Evolutionary conservation across 2,113 vertebrate species (phyloP).

Genomic region (Peromyscus maniculatus): DNA sequence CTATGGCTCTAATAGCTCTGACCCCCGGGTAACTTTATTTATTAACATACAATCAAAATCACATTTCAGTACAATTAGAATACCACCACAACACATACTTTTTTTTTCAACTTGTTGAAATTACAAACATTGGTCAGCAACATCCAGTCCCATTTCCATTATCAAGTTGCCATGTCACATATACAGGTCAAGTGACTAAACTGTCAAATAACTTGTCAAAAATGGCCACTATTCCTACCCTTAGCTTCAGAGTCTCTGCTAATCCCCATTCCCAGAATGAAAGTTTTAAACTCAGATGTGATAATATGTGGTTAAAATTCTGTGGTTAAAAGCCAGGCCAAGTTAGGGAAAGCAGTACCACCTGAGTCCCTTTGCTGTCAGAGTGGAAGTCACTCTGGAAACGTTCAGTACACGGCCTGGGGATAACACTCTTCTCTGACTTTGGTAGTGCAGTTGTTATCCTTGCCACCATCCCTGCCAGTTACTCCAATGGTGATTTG

Average conservation of each 20-base stretch:
- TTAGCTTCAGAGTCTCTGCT: background rate
- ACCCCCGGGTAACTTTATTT: too few relatives aligned
- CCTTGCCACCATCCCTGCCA: background rate
- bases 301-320: background rate
- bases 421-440: background rate
- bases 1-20: too few relatives aligned
- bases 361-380: background rate
- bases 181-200: background rate
- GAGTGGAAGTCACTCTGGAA: background rate
- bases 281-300: background rate
- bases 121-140: background rate
- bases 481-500: background rate
- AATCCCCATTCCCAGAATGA: background rate
- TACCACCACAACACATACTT: background rate
- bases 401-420: background rate
- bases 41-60: too few relatives aligned
- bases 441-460: background rate
- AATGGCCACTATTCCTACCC: accelerated
- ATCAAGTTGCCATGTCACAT: too few relatives aligned
- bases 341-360: background rate
- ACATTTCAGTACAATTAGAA: too few relatives aligned
- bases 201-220: background rate
- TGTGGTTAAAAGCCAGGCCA: background rate
- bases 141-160: background rate
- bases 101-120: background rate